Conservation (phyloP, 2,113 vertebrate species). For the Bucco capensis region DNA sequence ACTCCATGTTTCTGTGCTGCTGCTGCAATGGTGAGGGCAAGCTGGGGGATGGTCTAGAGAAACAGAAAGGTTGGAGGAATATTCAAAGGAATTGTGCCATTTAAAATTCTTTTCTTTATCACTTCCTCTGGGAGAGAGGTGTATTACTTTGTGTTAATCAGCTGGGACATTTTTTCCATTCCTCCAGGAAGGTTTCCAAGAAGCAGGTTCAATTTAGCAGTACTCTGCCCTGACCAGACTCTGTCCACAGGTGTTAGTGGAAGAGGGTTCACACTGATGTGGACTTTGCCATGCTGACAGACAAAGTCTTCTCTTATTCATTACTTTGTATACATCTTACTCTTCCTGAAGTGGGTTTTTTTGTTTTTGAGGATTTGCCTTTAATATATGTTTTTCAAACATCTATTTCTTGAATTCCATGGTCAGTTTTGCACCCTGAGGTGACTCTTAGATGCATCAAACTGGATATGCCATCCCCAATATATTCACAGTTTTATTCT, state of each 20-base stretch:
- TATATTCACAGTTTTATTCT: neutral
- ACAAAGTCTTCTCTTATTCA: neutral
- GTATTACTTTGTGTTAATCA: neutral
- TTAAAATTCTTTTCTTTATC: neutral
- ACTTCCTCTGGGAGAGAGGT: neutral
- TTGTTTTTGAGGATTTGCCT: neutral
- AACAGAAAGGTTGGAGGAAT: neutral
- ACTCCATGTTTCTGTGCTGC: neutral
- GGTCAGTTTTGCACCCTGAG: neutral
- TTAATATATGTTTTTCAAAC: neutral
- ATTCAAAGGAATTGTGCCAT: neutral
- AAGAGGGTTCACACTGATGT: neutral
- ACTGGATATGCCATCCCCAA: neutral
- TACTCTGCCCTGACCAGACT: neutral
- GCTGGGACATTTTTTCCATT: neutral
- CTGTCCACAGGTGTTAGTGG: neutral
- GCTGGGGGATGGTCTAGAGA: neutral
- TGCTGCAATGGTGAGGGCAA: neutral
- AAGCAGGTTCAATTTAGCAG: neutral
- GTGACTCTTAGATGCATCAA: neutral
- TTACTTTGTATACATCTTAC: neutral
- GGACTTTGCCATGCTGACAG: neutral
- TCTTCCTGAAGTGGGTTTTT: neutral
- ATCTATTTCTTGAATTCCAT: neutral
- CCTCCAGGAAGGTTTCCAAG: neutral